A percentile compares a stretch with the other conserved stretches of the same genome.
These are phyloP conservation scores for Rhinopomastus cyanomelas DNA, from an alignment of 2,113 vertebrate species.

Conservation along the genomic window DNA sequence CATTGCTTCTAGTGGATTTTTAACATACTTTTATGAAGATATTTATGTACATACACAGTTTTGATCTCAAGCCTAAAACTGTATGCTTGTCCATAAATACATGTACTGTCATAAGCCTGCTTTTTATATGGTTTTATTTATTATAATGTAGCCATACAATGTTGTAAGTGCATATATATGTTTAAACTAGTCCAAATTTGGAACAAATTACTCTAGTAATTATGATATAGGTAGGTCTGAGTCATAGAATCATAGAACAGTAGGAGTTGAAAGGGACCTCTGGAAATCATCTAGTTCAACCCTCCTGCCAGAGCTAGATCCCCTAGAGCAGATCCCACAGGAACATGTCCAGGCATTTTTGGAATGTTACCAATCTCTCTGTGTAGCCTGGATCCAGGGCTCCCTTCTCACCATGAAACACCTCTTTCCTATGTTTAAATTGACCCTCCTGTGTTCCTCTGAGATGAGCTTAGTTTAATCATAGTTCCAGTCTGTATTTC, in stretches of 20 bases:
- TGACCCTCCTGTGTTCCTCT: not conserved
- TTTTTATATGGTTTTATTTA: not conserved
- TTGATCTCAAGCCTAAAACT: not conserved
- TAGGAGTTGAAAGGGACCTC: too few relatives aligned
- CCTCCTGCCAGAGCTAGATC: too few relatives aligned
- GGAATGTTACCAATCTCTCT: too few relatives aligned
- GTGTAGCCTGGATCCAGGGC: too few relatives aligned
- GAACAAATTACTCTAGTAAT: not conserved
- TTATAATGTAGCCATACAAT: not conserved
- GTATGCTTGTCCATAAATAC: not conserved
- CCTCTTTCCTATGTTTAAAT: too few relatives aligned
- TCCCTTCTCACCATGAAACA: too few relatives aligned
- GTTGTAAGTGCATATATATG: not conserved
- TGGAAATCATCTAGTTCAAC: too few relatives aligned
- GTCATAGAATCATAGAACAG: too few relatives aligned
- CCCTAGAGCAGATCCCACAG: too few relatives aligned
- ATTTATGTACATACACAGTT: not conserved
- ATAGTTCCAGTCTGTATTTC: not conserved
- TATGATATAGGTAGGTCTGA: not conserved
- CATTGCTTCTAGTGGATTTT: not conserved
- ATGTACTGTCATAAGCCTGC: not conserved
- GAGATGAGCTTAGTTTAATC: not conserved
- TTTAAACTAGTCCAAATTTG: not conserved
- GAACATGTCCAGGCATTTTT: too few relatives aligned
- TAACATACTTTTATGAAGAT: not conserved